Base-by-base conservation (phyloP, 2,797 vertebrate species). In the Myotis myotis region DNA sequence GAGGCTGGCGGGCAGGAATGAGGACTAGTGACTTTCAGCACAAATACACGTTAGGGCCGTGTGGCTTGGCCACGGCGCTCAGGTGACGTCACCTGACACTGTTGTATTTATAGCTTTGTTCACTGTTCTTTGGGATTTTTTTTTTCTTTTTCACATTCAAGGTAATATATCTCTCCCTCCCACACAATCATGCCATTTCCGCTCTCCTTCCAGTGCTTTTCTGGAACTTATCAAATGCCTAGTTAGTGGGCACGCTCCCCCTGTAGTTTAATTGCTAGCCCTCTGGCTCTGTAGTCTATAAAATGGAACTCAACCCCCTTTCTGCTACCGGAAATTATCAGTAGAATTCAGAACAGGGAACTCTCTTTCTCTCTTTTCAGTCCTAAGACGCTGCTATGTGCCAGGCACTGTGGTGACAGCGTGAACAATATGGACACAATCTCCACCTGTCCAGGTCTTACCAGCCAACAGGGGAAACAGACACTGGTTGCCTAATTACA, bases 71-170 rank as follows among this genome's bases (percentile, higher is more conserved):
- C 92, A 4, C 89, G 76, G 87, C n/a, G 89, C 84, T 95, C 97
- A 95, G 97, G 96, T 95, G 95, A 93, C 94, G 89, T 92, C 94
- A 95, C 87, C 76, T 22, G 17, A 95, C 0, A 49, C 87, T 55
- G 75, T 72, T 82, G 36, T 97, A 95, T 97, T 97, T 96, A 97
- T 96, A 95, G 87, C 72, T 94, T 94, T 90, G 91, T 51, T 97
- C 81, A 93, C 95, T 71, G 51, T 88, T 94, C 84, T 89, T 78
- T 30, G 81, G 66, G 60, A 55, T 17, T 86, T 81, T 20, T 92
- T 60, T 76, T 47, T 22, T n/a, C n/a, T 0, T 44, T 38, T 3
- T 11, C 85, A 87, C 64, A 30, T 85, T 81, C 0, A 0, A 64
- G 76, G 68, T 93, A 95, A 82, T 95, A 70, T 94, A 30, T 89